Evolutionary conservation across 2,888 invertebrate genomes (phyloP).

Genomic region (Andricus quercusramuli): DNA sequence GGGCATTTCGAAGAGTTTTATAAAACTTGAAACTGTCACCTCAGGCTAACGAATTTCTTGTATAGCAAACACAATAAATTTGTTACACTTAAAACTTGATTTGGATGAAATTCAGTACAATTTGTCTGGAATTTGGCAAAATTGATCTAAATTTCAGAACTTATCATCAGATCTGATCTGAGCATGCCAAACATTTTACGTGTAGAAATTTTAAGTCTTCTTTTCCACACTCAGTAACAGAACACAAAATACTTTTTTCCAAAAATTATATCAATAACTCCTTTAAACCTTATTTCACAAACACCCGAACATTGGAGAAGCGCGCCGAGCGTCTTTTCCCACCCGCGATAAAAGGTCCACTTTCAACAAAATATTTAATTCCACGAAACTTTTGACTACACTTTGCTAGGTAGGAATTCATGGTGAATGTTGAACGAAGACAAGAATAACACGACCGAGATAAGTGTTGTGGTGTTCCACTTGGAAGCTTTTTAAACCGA

Average conservation of each 20-base stretch:
- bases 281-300: background rate
- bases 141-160: too few species aligned
- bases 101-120: too few species aligned
- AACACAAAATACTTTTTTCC: background rate
- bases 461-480: background rate
- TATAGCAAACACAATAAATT: too few species aligned
- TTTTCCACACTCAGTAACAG: background rate
- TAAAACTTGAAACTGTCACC: too few species aligned
- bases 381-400: background rate
- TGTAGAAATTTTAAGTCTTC: too few species aligned
- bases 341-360: background rate
- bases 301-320: background rate
- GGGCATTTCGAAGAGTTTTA: too few species aligned
- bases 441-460: background rate
- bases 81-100: too few species aligned
- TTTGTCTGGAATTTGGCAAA: too few species aligned
- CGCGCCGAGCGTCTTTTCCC: background rate
- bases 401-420: background rate
- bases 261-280: too few species aligned
- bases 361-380: background rate
- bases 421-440: background rate
- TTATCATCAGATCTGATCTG: too few species aligned
- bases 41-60: too few species aligned
- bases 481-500: constrained; percentile 48
- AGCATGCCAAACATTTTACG: too few species aligned